Evolutionary conservation across 2,797 vertebrate genomes (phyloP).

Genomic region (Siniperca undulata): DNA sequence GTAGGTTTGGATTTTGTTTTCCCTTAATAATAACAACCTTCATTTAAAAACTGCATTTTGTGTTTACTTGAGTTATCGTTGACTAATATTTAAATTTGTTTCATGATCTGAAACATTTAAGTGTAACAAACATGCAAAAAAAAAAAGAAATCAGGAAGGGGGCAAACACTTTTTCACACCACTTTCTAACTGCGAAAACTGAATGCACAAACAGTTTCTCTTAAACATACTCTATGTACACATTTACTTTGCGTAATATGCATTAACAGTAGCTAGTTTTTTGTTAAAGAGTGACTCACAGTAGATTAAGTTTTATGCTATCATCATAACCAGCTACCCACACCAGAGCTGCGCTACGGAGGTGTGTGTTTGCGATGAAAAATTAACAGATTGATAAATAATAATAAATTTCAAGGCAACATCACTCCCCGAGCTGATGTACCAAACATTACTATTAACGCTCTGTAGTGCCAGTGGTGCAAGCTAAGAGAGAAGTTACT

Average conservation of each 20-base stretch:
- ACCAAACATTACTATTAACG: conserved; percentile 21
- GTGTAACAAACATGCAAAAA: too few relatives aligned
- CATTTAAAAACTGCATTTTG: too few relatives aligned
- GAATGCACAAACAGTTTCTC: background rate
- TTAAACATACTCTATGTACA: background rate
- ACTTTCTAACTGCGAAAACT: too few relatives aligned
- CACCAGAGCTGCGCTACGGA: conserved; percentile 40
- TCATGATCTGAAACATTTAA: too few relatives aligned
- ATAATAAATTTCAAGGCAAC: conserved; percentile 30
- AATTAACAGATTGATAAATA: conserved; percentile 26
- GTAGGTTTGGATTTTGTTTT: too few relatives aligned
- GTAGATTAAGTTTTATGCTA: conserved; percentile 21
- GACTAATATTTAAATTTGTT: too few relatives aligned
- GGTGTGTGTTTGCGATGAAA: conserved; percentile 28
- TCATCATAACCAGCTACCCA: conserved; percentile 37
- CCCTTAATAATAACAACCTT: too few relatives aligned
- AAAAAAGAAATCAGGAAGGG: too few relatives aligned
- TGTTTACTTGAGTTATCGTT: too few relatives aligned
- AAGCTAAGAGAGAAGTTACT: conserved; percentile 13
- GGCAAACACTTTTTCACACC: too few relatives aligned
- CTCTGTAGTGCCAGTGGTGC: background rate
- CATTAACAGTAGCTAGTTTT: conserved; percentile 11
- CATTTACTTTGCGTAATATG: conserved; percentile 3
- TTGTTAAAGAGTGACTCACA: conserved; percentile 17
- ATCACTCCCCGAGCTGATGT: conserved; percentile 28